Percentiles rank a stretch among this genome's conserved stretches.
These are phyloP conservation scores for Leptura quadrifasciata DNA, from an alignment of 2,888 invertebrate genomes.

Conservation along the genomic window DNA sequence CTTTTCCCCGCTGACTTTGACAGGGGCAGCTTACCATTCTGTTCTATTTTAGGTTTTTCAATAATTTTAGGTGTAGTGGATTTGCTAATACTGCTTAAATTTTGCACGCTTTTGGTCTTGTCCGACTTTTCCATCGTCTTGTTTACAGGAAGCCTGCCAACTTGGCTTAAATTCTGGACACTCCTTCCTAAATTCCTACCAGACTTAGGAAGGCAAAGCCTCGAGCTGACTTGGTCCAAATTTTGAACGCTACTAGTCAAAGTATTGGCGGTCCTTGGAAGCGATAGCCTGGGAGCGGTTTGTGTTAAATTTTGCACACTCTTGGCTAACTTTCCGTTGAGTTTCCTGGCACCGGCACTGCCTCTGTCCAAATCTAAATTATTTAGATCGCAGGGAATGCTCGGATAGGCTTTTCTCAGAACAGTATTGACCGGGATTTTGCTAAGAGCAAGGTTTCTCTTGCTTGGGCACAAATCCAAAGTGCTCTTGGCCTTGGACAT, in stretches of 20 bases:
- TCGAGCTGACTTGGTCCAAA: slow-evolving; percentile 47
- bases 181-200: slow-evolving; percentile 43
- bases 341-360: slow-evolving; percentile 53
- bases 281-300: slow-evolving; percentile 9
- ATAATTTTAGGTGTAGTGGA: not conserved
- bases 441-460: slow-evolving; percentile 59
- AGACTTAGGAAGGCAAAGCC: slow-evolving; percentile 46
- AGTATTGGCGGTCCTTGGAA: slow-evolving; percentile 26
- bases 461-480: slow-evolving; percentile 63
- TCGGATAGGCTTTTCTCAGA: slow-evolving; percentile 69
- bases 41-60: not conserved
- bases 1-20: not conserved
- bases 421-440: slow-evolving; percentile 69
- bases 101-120: slow-evolving; percentile 51
- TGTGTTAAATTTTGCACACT: slow-evolving; percentile 36
- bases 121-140: slow-evolving; percentile 32
- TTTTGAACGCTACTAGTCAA: slow-evolving; percentile 37
- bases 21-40: not conserved
- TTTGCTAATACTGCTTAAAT: slow-evolving; percentile 21
- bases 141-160: not conserved
- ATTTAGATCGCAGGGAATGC: slow-evolving; percentile 73
- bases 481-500: slow-evolving; percentile 67
- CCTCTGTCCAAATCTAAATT: slow-evolving; percentile 64
- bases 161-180: slow-evolving; percentile 31
- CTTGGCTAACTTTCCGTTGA: slow-evolving; percentile 46